A percentile compares a stretch with the other conserved stretches of the same genome.
Conservation (phyloP, 2,113 vertebrate species). For the Mormyrus lacerda region DNA sequence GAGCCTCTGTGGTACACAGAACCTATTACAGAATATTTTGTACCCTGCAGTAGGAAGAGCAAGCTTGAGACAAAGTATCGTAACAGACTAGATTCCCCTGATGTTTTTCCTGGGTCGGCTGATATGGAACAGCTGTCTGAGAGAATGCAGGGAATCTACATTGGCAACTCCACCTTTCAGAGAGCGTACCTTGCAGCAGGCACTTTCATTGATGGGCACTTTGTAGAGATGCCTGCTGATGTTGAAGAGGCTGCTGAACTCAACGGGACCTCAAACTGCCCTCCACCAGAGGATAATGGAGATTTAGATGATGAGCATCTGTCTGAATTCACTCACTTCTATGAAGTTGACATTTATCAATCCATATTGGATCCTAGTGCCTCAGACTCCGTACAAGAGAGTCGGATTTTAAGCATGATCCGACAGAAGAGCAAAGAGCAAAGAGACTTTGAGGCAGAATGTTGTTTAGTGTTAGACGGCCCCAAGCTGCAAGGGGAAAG, state of each 20-base stretch:
- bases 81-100: conserved; percentile 65
- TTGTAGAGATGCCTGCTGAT: conserved; percentile 90
- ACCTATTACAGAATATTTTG: conserved; percentile 89
- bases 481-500: conserved; percentile 94
- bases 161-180: conserved; percentile 75
- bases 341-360: conserved; percentile 99
- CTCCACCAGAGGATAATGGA: conserved; percentile 83
- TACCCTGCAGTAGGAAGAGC: conserved; percentile 84
- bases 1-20: conserved; percentile 98
- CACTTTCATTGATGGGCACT: conserved; percentile 94
- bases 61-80: conserved; percentile 96
- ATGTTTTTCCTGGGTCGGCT: conserved; percentile 49
- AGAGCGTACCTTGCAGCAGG: conserved; percentile 90
- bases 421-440: conserved; percentile 90
- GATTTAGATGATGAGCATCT: conserved; percentile 99
- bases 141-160: conserved; percentile 79
- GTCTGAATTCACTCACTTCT: conserved; percentile 97
- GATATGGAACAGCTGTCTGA: conserved; percentile 75
- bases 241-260: conserved; percentile 76
- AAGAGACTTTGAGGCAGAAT: conserved; percentile 88
- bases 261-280: conserved; percentile 82
- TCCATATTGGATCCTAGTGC: conserved; percentile 99
- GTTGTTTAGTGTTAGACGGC: conserved; percentile 94
- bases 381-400: conserved; percentile 96
- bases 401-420: conserved; percentile 99